Evolutionary conservation across 2,113 vertebrate species (phyloP), one percentile per base, ranked within the genome.

Genomic region (Cebidichthys violaceus): DNA sequence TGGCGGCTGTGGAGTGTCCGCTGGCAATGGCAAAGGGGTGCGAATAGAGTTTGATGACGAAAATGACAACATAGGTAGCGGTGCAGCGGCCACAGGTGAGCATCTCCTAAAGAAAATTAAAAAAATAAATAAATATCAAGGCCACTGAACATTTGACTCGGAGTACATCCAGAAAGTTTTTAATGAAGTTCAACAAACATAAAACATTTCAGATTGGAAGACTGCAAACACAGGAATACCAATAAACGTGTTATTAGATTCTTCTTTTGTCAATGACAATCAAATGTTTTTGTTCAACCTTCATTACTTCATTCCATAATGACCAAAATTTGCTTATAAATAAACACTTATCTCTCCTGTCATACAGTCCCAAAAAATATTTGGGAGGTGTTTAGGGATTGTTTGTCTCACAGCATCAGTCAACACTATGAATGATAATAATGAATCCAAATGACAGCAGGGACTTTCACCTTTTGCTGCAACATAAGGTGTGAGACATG

Each of bases 11-110:
- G 98, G 98, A 1, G 98, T 99, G 37, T 99, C 98, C 3, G 96
- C 98, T 0, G 97, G 97, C 66, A 99, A 97, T 33, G 98, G 98
- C 50, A 99, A 98, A 95, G 98, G 98, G n/a, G 98, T 99, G 70
- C 96, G 98, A 14, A 99, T 99, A 61, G 98, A 99, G 93, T 99
- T 99, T 83, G 98, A 99, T 47, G 98, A 99, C 72, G 98, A 99
- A 92, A 99, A 99, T 37, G 98, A 99, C 89, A 99, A 97, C 89
- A 96, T 96, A 75, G 97, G 97, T 33, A 97, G 95, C 77, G 96
- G 96, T 45, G 97, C 97, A 47, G 95, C 96, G 72, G 97, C 96
- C 67, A 95, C 97, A 76, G 98, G 98, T 99, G 88, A 94, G 94
- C 29, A 6, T 22, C 59, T 86, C 11, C 22, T 3, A 33, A 33